These are phyloP conservation scores for Chaitophorus viminalis DNA, from an alignment of 2,888 invertebrate genomes.

Conservation along the genomic window DNA sequence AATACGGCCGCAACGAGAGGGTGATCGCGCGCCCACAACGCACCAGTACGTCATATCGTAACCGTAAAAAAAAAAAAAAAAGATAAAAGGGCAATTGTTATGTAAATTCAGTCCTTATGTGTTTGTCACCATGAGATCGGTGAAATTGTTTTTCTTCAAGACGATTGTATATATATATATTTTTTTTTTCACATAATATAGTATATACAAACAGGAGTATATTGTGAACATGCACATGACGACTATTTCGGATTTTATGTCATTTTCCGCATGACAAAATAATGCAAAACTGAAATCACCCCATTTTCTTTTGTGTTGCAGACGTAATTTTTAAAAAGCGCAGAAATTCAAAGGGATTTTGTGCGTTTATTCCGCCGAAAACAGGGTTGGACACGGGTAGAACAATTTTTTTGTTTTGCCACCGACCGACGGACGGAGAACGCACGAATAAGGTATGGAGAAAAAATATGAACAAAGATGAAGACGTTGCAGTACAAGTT, in stretches of 20 bases:
- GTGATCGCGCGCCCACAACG: background rate
- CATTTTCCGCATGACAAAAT: slow-evolving; percentile 53
- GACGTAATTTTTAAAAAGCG: slow-evolving; percentile 2
- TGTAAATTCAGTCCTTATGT: slow-evolving; percentile 56
- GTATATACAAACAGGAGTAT: background rate
- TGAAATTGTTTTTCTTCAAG: slow-evolving; percentile 56
- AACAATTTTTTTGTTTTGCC: background rate
- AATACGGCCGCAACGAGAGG: too few species aligned
- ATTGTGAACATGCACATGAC: background rate
- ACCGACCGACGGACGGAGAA: background rate
- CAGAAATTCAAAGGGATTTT: slow-evolving; percentile 1
- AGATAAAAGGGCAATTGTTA: slow-evolving; percentile 51
- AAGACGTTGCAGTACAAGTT: background rate
- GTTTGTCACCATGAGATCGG: slow-evolving; percentile 51
- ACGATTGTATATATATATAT: background rate
- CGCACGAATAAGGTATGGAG: background rate
- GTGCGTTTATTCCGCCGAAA: background rate
- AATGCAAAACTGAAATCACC: slow-evolving; percentile 53
- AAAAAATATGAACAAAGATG: background rate
- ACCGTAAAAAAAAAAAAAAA: slow-evolving; percentile 5
- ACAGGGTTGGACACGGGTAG: background rate
- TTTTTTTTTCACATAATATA: slow-evolving; percentile 12
- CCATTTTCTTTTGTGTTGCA: slow-evolving; percentile 32
- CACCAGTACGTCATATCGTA: background rate
- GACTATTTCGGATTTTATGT: slow-evolving; percentile 51